Evolutionary conservation across 2,113 vertebrate species (phyloP), one percentile per base, ranked within the genome.

Genomic region (Euleptes europaea): DNA sequence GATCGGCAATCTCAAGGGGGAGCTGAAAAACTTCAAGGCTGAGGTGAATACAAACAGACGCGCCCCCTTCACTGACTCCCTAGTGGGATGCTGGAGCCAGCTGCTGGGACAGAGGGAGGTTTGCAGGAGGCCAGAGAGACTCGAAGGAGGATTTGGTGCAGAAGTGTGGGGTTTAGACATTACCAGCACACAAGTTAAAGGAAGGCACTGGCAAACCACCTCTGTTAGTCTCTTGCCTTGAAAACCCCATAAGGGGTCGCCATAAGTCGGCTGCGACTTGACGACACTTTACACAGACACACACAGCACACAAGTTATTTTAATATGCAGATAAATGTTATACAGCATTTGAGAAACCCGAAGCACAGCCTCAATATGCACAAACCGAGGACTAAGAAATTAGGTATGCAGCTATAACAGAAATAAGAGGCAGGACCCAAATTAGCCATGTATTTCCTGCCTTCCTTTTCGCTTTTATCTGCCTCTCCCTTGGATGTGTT

Each of bases 21-120:
- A 98, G 94, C 94, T 99, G 88, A 97, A 97, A 83, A 97, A 94
- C 60, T 93, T 98, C 92, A 97, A 97, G 91, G 91, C 97, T 0
- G 98, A 99, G 98, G 99, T 99, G 88, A 90, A 82, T n/a, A 51
- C 5, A 54, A 11, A 40, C 0, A 23, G 0, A 19, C 26, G 8
- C 9, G 11, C 0, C 15, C 5, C 33, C 4, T 21, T 2, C 28
- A 33, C 66, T 40, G 7, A 60, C 1, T 21, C 38, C 63, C 19
- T 3, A 1, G 65, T 15, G 5, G 65, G 38, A 42, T 40, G 1
- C 15, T 44, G 11, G 35, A 7, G 19, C 13, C 33, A 21, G 13
- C 38, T 14, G 49, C 13, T 71, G 47, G 12, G 42, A 14, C 44
- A 4, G 26, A 44, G 33, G 42, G 65, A 67, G n/a, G 78, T 47